phyloP scores from a whole-genome alignment of 2,888 invertebrate species.

The Habroteleia sp. region DNA sequence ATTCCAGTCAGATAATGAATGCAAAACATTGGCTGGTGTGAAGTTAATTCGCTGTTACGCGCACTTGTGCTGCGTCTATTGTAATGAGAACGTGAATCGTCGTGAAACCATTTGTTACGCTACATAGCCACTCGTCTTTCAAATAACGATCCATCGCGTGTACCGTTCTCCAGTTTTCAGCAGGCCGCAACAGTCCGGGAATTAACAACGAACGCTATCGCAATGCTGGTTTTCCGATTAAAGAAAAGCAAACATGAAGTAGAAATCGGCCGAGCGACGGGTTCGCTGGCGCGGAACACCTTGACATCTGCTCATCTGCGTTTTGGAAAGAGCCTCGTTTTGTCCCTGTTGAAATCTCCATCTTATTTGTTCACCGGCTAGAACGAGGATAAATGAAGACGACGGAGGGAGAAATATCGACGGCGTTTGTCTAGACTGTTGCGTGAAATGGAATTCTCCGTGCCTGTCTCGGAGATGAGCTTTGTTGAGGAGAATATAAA shows the following conservation, averaged over 20 bases:
- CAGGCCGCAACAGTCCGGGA: too few species aligned
- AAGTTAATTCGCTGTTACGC: conserved; percentile 54
- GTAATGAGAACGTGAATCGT: conserved; percentile 52
- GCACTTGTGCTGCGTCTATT: conserved; percentile 38
- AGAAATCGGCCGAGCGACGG: too few species aligned
- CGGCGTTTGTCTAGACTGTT: too few species aligned
- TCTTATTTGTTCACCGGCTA: too few species aligned
- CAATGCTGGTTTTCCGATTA: neutral
- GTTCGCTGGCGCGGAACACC: too few species aligned
- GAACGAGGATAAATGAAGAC: too few species aligned
- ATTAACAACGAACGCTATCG: neutral
- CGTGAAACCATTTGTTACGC: conserved; percentile 60
- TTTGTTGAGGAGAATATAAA: conserved; percentile 39
- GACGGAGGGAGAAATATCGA: too few species aligned
- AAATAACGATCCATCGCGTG: conserved; percentile 35
- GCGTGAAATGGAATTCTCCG: conserved; percentile 27
- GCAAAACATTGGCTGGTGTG: conserved; percentile 38
- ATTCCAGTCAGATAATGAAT: conserved; percentile 50
- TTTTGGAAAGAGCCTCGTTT: too few species aligned
- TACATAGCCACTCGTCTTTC: conserved; percentile 36
- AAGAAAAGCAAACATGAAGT: neutral
- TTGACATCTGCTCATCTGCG: too few species aligned
- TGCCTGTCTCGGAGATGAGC: conserved; percentile 19
- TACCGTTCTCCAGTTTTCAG: conserved; percentile 39
- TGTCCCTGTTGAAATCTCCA: too few species aligned